Evolutionary conservation across 2,113 vertebrate species (phyloP).

Genomic region (Pseudonaja textilis): DNA sequence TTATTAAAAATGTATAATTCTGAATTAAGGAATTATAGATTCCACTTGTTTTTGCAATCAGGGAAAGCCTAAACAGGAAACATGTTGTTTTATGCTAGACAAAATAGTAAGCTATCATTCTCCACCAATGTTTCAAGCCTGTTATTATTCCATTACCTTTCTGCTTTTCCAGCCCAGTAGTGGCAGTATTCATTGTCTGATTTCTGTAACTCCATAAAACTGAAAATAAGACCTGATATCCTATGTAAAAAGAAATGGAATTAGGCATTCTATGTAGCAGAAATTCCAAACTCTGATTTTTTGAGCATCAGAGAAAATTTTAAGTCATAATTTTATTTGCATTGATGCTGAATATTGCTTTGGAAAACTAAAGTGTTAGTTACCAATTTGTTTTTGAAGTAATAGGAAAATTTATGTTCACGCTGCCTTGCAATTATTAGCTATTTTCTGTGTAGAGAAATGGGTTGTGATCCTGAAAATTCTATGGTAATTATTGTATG

Average conservation of each 20-base stretch:
- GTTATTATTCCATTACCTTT: background rate
- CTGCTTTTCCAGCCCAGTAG: background rate
- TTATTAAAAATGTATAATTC: background rate
- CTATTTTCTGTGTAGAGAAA: background rate
- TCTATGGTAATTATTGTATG: background rate
- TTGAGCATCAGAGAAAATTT: background rate
- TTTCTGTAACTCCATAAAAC: background rate
- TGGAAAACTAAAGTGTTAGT: background rate
- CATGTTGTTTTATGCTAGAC: background rate
- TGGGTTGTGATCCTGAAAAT: background rate
- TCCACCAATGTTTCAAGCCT: background rate
- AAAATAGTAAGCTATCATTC: background rate
- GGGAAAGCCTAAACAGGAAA: background rate
- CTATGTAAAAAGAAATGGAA: background rate
- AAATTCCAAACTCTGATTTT: background rate
- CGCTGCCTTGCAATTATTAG: background rate
- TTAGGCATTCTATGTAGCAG: background rate
- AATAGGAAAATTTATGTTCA: background rate
- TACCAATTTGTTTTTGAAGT: background rate
- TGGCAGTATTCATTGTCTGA: background rate
- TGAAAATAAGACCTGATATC: background rate
- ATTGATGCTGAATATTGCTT: background rate
- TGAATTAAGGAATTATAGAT: background rate
- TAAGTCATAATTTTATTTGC: background rate
- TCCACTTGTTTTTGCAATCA: background rate